Conservation (phyloP, 2,888 invertebrate species). For the Epinotia demarniana region DNA sequence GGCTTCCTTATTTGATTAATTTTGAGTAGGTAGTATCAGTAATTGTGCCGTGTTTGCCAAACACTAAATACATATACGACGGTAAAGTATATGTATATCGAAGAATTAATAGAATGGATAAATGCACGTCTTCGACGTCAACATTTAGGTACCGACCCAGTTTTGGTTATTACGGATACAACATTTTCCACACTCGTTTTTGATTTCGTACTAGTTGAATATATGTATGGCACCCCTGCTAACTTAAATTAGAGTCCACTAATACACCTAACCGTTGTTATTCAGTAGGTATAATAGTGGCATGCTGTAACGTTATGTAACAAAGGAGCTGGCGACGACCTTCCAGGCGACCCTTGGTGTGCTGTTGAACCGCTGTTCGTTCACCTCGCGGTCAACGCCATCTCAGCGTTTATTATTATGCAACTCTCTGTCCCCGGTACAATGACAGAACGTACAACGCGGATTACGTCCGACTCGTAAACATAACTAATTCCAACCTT, state of each 20-base stretch:
- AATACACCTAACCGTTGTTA: conserved; percentile 11
- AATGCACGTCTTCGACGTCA: too few species aligned
- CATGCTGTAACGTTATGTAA: conserved; percentile 57
- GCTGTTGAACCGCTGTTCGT: conserved; percentile 68
- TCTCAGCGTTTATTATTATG: conserved; percentile 57
- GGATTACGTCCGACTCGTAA: conserved; percentile 1
- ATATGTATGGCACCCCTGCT: background rate
- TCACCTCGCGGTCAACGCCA: conserved; percentile 68
- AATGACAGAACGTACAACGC: conserved; percentile 15
- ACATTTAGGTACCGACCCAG: too few species aligned
- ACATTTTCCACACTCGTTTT: too few species aligned
- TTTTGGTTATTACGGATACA: too few species aligned
- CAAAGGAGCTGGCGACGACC: conserved; percentile 70
- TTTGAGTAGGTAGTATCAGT: background rate
- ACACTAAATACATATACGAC: background rate
- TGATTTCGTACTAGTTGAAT: background rate
- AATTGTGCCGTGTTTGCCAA: background rate
- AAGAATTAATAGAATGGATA: background rate
- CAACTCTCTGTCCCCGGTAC: conserved; percentile 46
- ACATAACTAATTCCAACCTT: background rate
- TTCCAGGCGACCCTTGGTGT: conserved; percentile 58
- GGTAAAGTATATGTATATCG: background rate
- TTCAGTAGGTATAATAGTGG: conserved; percentile 23
- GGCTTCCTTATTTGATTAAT: background rate
- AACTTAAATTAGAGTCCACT: background rate